Evolutionary conservation across 92 coral and sea anemone species (phyloP).

Genomic region (Palythoa grandis): DNA sequence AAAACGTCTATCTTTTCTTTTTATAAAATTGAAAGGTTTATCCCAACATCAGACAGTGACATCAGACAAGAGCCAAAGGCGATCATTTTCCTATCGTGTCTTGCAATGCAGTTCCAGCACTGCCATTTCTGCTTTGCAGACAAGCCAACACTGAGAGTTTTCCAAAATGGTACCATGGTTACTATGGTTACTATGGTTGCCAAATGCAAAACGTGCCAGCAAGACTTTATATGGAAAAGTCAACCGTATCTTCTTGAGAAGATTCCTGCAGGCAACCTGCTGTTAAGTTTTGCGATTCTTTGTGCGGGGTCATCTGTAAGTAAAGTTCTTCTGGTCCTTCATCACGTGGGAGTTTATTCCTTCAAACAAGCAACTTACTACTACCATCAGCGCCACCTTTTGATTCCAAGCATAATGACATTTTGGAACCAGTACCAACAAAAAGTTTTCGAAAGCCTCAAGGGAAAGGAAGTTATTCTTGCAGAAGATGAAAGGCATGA

Average conservation of each 20-base stretch:
- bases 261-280: conserved; percentile 63
- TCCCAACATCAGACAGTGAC: conserved; percentile 19
- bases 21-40: conserved; percentile 18
- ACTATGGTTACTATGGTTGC: conserved; percentile 54
- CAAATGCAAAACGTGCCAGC: conserved; percentile 55
- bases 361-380: conserved; percentile 42
- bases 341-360: conserved; percentile 58
- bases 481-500: conserved; percentile 65
- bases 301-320: conserved; percentile 69
- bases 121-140: conserved; percentile 68
- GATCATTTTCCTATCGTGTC: conserved; percentile 56
- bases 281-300: conserved; percentile 64
- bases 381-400: conserved; percentile 55
- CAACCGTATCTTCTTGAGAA: conserved; percentile 64
- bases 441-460: conserved; percentile 34
- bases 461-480: conserved; percentile 56
- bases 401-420: conserved; percentile 51
- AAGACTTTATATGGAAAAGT: conserved; percentile 57
- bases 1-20: conserved; percentile 1
- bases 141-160: conserved; percentile 46
- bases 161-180: conserved; percentile 65
- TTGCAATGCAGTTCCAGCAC: conserved; percentile 59
- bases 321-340: conserved; percentile 59
- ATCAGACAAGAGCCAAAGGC: conserved; percentile 18
- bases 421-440: conserved; percentile 54